phyloP scores from a whole-genome alignment of 2,797 vertebrate species.

The Dryobates pubescens region DNA sequence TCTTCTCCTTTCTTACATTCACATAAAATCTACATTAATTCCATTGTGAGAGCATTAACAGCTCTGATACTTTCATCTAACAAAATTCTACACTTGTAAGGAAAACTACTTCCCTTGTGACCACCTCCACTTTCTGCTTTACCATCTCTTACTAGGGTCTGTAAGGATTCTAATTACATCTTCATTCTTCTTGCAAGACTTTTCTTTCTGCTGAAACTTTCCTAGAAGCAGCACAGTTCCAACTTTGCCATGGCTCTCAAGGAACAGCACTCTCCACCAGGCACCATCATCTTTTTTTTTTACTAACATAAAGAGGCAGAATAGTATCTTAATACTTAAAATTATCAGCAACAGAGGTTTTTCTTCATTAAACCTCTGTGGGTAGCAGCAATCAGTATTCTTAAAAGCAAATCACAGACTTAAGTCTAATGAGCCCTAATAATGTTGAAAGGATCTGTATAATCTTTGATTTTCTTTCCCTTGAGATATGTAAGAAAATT shows the following conservation, averaged over 20 bases:
- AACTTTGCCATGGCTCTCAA: not conserved
- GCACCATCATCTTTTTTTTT: not conserved
- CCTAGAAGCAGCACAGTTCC: not conserved
- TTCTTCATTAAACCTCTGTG: not conserved
- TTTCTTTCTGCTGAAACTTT: not conserved
- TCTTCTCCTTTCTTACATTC: not conserved
- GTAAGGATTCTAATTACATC: not conserved
- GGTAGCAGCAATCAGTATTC: not conserved
- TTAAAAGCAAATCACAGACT: not conserved
- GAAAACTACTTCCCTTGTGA: not conserved
- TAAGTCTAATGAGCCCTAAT: not conserved
- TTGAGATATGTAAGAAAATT: not conserved
- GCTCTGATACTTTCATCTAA: not conserved
- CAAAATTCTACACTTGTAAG: not conserved
- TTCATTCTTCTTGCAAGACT: not conserved
- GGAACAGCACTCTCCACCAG: not conserved
- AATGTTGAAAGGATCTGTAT: not conserved
- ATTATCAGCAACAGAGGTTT: not conserved
- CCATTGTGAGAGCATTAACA: not conserved
- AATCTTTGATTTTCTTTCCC: not conserved
- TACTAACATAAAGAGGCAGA: not conserved
- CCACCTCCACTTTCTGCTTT: not conserved
- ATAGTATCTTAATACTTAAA: not conserved
- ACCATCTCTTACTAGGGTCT: not conserved
- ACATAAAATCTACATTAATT: not conserved